Evolutionary conservation across 2,797 vertebrate genomes (phyloP).

Genomic region (Crax fasciolata): DNA sequence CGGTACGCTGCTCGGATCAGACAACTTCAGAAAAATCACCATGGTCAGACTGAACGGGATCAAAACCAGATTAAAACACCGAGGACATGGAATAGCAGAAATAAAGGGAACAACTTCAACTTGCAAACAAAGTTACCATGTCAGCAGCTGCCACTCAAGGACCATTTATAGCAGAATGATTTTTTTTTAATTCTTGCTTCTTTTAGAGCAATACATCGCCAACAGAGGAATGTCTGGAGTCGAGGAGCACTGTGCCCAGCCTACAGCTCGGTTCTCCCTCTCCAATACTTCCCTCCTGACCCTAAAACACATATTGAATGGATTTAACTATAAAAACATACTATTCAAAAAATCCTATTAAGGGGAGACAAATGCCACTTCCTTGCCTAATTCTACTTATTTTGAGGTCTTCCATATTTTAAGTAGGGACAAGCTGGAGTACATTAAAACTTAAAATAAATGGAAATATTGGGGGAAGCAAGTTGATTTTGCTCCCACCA

Average conservation of each 20-base stretch:
- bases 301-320: neutral
- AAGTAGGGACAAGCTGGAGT: neutral
- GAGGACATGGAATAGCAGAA: neutral
- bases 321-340: neutral
- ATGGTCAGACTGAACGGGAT: neutral
- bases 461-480: neutral
- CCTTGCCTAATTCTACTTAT: neutral
- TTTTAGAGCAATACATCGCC: constrained; percentile 23
- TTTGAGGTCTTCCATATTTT: neutral
- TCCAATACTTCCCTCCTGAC: neutral
- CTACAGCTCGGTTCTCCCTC: neutral
- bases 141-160: constrained; percentile 17
- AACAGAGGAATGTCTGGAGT: constrained; percentile 24
- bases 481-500: neutral
- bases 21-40: neutral
- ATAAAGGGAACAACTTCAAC: neutral
- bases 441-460: neutral
- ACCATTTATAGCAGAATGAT: constrained; percentile 1
- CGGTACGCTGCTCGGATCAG: neutral
- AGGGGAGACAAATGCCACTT: neutral
- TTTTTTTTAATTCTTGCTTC: constrained; percentile 1
- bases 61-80: neutral
- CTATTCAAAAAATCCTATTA: neutral
- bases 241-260: neutral
- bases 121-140: neutral